These are phyloP conservation scores for Netelia inedita DNA, from an alignment of 2,888 invertebrate genomes.

Conservation along the genomic window DNA sequence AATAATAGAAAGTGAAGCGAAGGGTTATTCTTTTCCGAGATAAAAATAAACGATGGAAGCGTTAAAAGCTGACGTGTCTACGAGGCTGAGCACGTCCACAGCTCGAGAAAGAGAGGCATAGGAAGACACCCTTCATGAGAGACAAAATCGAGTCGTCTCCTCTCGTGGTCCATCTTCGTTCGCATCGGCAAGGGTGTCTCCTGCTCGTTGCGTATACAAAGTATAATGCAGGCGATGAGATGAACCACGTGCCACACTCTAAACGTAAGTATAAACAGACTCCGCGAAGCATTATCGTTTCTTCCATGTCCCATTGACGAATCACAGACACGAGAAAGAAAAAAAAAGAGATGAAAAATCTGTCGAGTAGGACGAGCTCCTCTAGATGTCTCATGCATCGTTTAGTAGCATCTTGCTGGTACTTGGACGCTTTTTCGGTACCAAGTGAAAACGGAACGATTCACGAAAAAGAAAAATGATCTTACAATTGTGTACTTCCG, in stretches of 20 bases:
- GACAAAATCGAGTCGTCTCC: conserved; percentile 40
- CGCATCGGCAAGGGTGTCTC: conserved; percentile 23
- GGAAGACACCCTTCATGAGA: background rate
- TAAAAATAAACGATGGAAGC: conserved; percentile 38
- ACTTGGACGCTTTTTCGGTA: conserved; percentile 55
- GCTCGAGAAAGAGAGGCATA: background rate
- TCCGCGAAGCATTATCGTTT: conserved; percentile 72
- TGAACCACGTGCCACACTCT: conserved; percentile 68
- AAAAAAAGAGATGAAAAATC: conserved; percentile 37
- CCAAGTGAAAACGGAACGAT: conserved; percentile 8
- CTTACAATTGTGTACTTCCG: conserved; percentile 59
- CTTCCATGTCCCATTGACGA: conserved; percentile 68
- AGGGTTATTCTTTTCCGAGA: conserved; percentile 16
- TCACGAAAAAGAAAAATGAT: conserved; percentile 15
- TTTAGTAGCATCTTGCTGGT: conserved; percentile 25
- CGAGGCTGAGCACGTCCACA: conserved; percentile 21
- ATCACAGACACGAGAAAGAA: conserved; percentile 60
- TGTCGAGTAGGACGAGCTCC: conserved; percentile 11
- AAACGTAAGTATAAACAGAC: conserved; percentile 69
- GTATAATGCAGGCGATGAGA: conserved; percentile 49
- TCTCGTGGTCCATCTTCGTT: conserved; percentile 17
- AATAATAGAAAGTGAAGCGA: conserved; percentile 30
- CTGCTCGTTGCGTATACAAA: conserved; percentile 16
- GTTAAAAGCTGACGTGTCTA: conserved; percentile 45
- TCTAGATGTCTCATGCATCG: conserved; percentile 46